Conservation (phyloP, 2,797 vertebrate genomes). For the Ctenopoma kingsleyae region DNA sequence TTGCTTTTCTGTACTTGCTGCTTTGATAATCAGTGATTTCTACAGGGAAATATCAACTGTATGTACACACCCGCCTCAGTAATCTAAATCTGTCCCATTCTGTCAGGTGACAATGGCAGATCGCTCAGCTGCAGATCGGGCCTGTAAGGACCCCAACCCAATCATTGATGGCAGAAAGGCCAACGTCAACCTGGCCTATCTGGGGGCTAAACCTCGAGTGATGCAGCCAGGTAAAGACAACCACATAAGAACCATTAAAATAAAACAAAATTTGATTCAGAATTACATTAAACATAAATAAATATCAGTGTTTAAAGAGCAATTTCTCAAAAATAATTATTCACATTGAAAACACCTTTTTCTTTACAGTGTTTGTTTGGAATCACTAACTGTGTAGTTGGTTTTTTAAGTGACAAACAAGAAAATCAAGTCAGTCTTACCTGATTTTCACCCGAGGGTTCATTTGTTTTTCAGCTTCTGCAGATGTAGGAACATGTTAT, state of each 20-base stretch:
- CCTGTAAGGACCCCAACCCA: conserved; percentile 98
- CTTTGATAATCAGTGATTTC: not conserved
- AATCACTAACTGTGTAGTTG: not conserved
- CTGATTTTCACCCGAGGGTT: conserved; percentile 23
- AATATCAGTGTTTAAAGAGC: not conserved
- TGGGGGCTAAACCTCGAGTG: conserved; percentile 97
- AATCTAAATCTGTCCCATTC: not conserved
- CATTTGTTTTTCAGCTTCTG: conserved; percentile 18
- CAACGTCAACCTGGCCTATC: conserved; percentile 97
- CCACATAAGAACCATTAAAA: not conserved
- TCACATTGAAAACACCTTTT: not conserved
- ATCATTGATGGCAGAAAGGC: conserved; percentile 99
- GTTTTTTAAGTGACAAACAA: conserved; percentile 31
- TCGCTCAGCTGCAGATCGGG: conserved; percentile 94
- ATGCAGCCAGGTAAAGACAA: conserved; percentile 95
- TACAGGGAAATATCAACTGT: not conserved
- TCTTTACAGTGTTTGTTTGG: not conserved
- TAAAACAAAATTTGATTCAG: not conserved
- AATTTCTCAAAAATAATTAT: not conserved
- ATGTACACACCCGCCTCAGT: not conserved
- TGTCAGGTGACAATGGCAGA: conserved; percentile 98
- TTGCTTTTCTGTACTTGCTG: not conserved
- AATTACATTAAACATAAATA: not conserved
- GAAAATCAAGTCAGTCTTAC: conserved; percentile 29
- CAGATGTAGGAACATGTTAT: conserved; percentile 18